These are phyloP conservation scores for Gallirallus australis DNA, from an alignment of 2,797 vertebrate genomes.

Conservation along the genomic window DNA sequence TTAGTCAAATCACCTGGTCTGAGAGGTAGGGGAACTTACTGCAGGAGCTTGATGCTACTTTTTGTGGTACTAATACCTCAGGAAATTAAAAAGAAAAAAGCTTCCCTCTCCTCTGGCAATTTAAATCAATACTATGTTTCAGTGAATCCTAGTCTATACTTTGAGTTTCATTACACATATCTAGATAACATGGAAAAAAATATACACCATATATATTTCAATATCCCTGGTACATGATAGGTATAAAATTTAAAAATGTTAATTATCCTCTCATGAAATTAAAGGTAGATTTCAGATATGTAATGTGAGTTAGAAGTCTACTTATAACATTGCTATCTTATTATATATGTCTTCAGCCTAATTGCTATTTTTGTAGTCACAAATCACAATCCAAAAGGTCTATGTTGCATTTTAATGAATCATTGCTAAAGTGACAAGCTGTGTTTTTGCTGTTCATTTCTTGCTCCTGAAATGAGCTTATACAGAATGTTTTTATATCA, in stretches of 20 bases:
- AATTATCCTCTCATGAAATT: not conserved
- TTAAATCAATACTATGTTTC: not conserved
- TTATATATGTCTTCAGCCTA: not conserved
- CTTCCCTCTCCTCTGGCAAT: not conserved
- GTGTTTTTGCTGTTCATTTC: constrained; percentile 24
- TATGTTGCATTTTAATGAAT: constrained; percentile 31
- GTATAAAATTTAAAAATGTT: not conserved
- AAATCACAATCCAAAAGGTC: not conserved
- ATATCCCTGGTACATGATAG: not conserved
- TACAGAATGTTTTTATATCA: not conserved
- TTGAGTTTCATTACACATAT: not conserved
- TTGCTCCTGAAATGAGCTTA: not conserved
- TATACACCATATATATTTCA: not conserved
- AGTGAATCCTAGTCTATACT: not conserved
- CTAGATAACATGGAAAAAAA: not conserved
- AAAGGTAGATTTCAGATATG: not conserved
- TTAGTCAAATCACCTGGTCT: not conserved
- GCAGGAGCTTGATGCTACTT: not conserved
- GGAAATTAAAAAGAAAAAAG: not conserved
- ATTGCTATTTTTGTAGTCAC: constrained; percentile 16
- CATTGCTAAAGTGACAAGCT: constrained; percentile 14
- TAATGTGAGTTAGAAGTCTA: not conserved
- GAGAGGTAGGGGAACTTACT: not conserved
- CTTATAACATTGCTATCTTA: not conserved
- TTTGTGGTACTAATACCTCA: not conserved